Evolutionary conservation across 2,113 vertebrate genomes (phyloP).

Genomic region (Charina bottae): DNA sequence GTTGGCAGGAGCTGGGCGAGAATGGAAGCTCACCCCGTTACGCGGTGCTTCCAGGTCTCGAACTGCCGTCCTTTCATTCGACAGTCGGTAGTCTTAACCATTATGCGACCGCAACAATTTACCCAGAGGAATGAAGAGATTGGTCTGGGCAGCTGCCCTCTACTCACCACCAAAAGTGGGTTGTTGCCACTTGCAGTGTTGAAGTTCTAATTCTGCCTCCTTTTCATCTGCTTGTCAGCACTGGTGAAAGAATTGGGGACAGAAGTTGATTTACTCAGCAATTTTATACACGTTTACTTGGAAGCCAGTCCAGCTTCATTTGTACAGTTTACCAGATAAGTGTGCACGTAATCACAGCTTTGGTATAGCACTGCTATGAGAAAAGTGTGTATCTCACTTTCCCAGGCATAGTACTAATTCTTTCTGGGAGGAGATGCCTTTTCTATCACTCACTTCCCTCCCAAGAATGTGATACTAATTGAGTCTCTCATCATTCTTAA

Average conservation of each 20-base stretch:
- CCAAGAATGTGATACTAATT: background rate
- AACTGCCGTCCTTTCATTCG: no score
- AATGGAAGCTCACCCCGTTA: no score
- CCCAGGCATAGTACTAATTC: background rate
- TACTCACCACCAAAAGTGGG: background rate
- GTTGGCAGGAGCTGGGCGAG: no score
- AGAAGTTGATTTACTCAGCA: background rate
- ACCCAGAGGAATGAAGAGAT: background rate
- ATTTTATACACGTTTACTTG: background rate
- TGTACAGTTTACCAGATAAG: background rate
- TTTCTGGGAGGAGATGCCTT: background rate
- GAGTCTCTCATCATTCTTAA: background rate
- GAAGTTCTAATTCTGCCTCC: background rate
- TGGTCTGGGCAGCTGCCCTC: background rate
- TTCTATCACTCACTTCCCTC: background rate
- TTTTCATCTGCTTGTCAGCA: background rate
- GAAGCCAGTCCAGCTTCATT: background rate
- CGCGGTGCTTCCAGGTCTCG: no score
- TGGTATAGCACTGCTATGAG: background rate
- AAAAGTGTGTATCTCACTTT: background rate
- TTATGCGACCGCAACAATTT: no score
- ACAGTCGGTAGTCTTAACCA: no score
- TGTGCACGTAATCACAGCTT: background rate
- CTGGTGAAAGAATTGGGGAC: background rate
- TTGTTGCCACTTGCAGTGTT: background rate